phyloP scores from a whole-genome alignment of 2,113 vertebrate species.

The Hemicordylus capensis region DNA sequence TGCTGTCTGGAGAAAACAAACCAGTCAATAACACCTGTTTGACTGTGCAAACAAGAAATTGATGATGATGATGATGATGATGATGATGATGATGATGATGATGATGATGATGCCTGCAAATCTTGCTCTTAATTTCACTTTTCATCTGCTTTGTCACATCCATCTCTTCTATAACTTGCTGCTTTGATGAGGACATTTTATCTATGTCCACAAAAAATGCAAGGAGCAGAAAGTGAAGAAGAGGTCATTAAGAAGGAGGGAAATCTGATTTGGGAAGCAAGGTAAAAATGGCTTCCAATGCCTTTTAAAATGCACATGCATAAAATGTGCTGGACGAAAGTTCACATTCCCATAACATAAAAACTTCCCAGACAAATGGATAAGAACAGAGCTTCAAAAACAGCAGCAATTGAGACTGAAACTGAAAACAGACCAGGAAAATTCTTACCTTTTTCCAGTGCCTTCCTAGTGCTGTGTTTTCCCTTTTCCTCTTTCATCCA shows the following conservation, averaged over 20 bases:
- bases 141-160: slow-evolving; percentile 11
- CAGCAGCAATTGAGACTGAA: neutral
- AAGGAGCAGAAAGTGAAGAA: neutral
- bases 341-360: slow-evolving; percentile 1
- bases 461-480: slow-evolving; percentile 9
- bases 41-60: too few relatives aligned
- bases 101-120: neutral
- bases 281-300: neutral
- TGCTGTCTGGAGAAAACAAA: too few relatives aligned
- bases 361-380: slow-evolving; percentile 5
- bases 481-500: neutral
- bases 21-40: too few relatives aligned
- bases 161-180: neutral
- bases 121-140: neutral
- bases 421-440: slow-evolving; percentile 12
- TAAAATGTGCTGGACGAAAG: neutral
- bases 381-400: slow-evolving; percentile 22
- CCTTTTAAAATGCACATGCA: accelerated
- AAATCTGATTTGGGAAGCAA: neutral
- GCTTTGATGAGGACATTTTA: neutral
- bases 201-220: neutral
- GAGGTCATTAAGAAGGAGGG: neutral
- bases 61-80: too few relatives aligned
- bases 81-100: too few relatives aligned
- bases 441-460: neutral